Evolutionary conservation across 2,888 invertebrate genomes (phyloP), one percentile per base, ranked within the genome.

Genomic region (Drosophila limbata): DNA sequence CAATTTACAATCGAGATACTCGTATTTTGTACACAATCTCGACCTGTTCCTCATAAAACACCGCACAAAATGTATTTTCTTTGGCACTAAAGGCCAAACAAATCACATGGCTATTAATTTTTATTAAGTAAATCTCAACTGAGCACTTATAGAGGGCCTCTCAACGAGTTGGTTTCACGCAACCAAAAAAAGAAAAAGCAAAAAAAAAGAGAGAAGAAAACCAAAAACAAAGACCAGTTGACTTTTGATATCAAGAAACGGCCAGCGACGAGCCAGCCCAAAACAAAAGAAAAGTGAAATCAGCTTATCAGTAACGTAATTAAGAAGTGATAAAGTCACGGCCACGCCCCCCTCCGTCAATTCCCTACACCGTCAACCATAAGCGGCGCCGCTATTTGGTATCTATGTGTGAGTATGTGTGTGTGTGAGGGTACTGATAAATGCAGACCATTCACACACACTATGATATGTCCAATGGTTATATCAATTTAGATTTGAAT

Each of bases 401-500:
- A 5, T 3, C 42, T 21, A 13, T 53, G 48, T 55, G 19, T 42
- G 52, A 47, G 50, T 33, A 13, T 33, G 31, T 48, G 33, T 42
- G 28, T 53, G 31, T 42, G 53, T 42, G 19, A 19, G 19, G 19
- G 53, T 39, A 51, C 70, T 73, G 81, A 83, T 88, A 83, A 83
- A 64, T 59, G 37, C 56, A 66, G 70, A 65, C 76, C 70, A 64
- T 78, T 63, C 56, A 72, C 62, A 76, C 37, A 61, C 45, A 68
- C 42, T 56, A 63, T 37, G 51, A 71, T 71, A 66, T 66, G 60
- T 42, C 44, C 67, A 50, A 66, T 75, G 64, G 69, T 79, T 55
- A 84, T 85, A 88, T 86, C 84, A 84, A 86, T 84, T 84, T 81
- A 75, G 88, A 88, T 84, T 88, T 85, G 81, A 88, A 86, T 84